Conservation (phyloP, 1,140 invertebrate genomes). For the Tenebrio molitor region DNA sequence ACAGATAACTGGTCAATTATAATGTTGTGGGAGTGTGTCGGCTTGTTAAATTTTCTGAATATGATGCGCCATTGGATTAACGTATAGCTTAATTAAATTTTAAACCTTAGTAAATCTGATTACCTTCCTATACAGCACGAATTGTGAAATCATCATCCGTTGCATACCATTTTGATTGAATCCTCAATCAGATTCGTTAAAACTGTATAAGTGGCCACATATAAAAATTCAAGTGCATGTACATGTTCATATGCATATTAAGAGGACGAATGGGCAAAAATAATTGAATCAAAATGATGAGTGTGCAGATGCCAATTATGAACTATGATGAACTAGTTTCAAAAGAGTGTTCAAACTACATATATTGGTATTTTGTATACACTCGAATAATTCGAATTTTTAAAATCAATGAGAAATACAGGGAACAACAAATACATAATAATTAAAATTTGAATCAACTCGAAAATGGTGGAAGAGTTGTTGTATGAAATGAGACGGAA, state of each 20-base stretch:
- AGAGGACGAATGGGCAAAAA: conserved; percentile 3
- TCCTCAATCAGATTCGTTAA: conserved; percentile 26
- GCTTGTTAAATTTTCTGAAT: conserved; percentile 7
- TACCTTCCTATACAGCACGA: conserved; percentile 5
- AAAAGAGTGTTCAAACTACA: too few relatives aligned
- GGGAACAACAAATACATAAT: too few relatives aligned
- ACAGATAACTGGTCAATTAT: conserved; percentile 13
- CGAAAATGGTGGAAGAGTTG: too few relatives aligned
- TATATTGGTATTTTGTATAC: too few relatives aligned
- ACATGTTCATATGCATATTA: too few relatives aligned
- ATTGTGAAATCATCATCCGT: neutral
- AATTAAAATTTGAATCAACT: too few relatives aligned
- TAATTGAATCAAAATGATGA: neutral
- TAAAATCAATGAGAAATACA: too few relatives aligned
- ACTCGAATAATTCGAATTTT: too few relatives aligned
- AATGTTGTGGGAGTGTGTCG: conserved; percentile 3
- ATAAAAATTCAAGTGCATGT: conserved; percentile 2
- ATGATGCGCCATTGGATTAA: neutral
- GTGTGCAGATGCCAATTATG: conserved; percentile 4
- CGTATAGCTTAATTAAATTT: conserved; percentile 25
- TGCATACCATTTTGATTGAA: conserved; percentile 1
- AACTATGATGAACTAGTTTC: too few relatives aligned
- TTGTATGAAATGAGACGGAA: too few relatives aligned
- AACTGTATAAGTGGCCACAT: conserved; percentile 8
- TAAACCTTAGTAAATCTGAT: conserved; percentile 32